phyloP scores from a whole-genome alignment of 2,113 vertebrate species.

The Felis catus region DNA sequence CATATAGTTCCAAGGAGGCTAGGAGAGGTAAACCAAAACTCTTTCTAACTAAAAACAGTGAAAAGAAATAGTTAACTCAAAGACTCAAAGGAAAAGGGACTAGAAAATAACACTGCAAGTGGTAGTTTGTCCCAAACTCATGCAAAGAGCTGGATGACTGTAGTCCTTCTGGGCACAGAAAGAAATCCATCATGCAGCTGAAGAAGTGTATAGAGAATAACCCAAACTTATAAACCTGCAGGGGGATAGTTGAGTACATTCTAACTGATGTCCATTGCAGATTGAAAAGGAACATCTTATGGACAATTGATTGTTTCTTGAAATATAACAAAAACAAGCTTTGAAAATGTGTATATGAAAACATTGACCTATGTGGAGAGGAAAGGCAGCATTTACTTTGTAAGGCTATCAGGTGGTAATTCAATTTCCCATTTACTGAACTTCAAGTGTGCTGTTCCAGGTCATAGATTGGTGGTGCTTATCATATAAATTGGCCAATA shows the following conservation, averaged over 20 bases:
- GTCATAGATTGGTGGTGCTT: conserved; percentile 42
- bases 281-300: conserved; percentile 68
- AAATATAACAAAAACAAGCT: conserved; percentile 63
- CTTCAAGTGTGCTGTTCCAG: conserved; percentile 70
- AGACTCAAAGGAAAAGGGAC: conserved; percentile 4
- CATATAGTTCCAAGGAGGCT: not conserved
- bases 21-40: not conserved
- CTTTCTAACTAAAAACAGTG: not conserved
- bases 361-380: not conserved
- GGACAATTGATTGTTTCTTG: conserved; percentile 57
- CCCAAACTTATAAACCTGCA: not conserved
- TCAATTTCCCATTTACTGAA: conserved; percentile 72
- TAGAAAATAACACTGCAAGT: not conserved
- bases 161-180: not conserved
- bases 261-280: conserved; percentile 50
- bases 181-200: conserved; percentile 30
- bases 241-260: conserved; percentile 47
- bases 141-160: not conserved
- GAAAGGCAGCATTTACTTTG: conserved; percentile 11
- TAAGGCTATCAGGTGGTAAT: conserved; percentile 57
- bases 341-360: conserved; percentile 58
- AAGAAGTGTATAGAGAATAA: conserved; percentile 51
- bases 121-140: not conserved
- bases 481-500: conserved; percentile 74
- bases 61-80: not conserved